These are phyloP conservation scores for Plusia festucae DNA, from an alignment of 2,888 invertebrate genomes.

Conservation along the genomic window DNA sequence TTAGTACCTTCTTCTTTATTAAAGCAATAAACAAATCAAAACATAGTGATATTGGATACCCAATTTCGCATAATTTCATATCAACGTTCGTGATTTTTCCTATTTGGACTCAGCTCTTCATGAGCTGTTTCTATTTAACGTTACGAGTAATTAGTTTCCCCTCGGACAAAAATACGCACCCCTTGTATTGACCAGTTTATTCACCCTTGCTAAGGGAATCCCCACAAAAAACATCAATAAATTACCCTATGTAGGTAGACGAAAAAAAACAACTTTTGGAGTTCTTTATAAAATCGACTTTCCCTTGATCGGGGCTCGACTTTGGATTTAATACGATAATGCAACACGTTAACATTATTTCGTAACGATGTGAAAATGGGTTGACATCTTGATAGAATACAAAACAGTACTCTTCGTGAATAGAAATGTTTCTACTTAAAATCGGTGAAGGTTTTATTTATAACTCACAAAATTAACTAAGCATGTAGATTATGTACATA, in stretches of 20 bases:
- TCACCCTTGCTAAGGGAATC: background rate
- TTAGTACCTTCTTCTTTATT: background rate
- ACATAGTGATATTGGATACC: no score
- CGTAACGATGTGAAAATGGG: conserved; percentile 55
- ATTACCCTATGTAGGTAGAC: background rate
- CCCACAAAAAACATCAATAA: background rate
- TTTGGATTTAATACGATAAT: conserved; percentile 13
- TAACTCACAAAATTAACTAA: background rate
- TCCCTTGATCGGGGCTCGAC: background rate
- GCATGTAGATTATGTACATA: no score
- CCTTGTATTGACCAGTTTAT: background rate
- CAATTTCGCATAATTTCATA: no score
- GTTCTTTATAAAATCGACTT: background rate
- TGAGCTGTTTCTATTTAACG: background rate
- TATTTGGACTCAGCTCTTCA: background rate
- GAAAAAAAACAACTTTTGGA: background rate
- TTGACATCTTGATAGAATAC: conserved; percentile 49
- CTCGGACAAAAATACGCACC: background rate
- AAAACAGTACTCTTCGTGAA: conserved; percentile 51
- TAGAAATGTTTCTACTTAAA: conserved; percentile 31
- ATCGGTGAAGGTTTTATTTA: conserved; percentile 24
- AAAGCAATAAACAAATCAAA: background rate
- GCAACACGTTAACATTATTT: conserved; percentile 34
- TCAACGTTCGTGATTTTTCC: background rate
- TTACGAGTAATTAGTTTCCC: background rate